Conservation (phyloP, 2,888 invertebrate genomes). For the Melanophora roralis region DNA sequence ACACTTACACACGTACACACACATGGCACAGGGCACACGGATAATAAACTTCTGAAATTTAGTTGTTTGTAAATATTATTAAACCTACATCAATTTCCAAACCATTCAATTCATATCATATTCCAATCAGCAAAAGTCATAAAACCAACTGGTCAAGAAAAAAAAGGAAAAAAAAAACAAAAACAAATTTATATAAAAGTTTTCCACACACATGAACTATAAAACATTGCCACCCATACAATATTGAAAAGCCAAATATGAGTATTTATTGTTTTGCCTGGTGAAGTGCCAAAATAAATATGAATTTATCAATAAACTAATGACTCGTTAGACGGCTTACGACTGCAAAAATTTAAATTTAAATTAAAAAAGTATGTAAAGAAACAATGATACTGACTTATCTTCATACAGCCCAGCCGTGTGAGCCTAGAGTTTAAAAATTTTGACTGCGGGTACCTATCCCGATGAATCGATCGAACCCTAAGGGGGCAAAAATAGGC, state of each 20-base stretch:
- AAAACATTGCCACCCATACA: slow-evolving; percentile 2
- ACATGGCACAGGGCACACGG: neutral
- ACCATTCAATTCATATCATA: slow-evolving; percentile 71
- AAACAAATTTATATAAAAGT: slow-evolving; percentile 46
- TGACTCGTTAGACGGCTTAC: neutral
- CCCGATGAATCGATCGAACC: too few species aligned
- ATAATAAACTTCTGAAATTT: neutral
- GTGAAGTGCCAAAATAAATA: slow-evolving; percentile 63
- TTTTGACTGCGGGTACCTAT: too few species aligned
- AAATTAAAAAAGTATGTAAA: too few species aligned
- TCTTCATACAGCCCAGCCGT: too few species aligned
- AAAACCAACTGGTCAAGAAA: slow-evolving; percentile 74
- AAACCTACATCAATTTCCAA: slow-evolving; percentile 61
- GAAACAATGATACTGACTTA: too few species aligned
- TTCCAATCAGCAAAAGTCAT: slow-evolving; percentile 76
- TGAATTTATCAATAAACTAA: slow-evolving; percentile 33
- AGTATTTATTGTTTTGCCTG: slow-evolving; percentile 43
- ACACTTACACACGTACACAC: too few species aligned
- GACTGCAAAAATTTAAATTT: neutral
- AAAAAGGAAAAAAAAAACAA: slow-evolving; percentile 4
- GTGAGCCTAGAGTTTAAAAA: too few species aligned
- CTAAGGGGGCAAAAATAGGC: too few species aligned
- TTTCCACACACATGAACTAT: slow-evolving; percentile 23
- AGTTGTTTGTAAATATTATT: slow-evolving; percentile 20
- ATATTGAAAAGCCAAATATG: slow-evolving; percentile 1